phyloP scores from a whole-genome alignment of 2,888 invertebrate species.

The Drymonia ruficornis region DNA sequence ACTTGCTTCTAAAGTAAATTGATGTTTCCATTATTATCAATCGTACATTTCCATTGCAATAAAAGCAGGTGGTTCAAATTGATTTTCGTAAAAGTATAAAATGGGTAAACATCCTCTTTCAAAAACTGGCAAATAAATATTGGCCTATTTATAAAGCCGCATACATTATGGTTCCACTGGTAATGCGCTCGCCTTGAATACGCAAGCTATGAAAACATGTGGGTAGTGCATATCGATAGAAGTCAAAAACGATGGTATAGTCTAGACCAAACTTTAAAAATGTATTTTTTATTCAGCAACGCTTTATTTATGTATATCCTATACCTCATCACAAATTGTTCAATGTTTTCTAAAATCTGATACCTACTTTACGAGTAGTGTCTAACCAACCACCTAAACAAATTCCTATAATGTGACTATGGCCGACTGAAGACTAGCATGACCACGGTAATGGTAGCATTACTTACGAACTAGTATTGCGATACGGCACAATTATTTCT shows the following conservation, averaged over 20 bases:
- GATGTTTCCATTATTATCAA: not conserved
- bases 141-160: slow-evolving; percentile 34
- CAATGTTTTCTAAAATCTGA: no score
- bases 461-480: not conserved
- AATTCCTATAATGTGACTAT: slow-evolving; percentile 1
- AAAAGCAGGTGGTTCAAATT: slow-evolving; percentile 19
- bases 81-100: slow-evolving; percentile 21
- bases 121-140: slow-evolving; percentile 34
- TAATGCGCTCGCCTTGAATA: slow-evolving; percentile 38
- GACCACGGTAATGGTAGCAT: no score
- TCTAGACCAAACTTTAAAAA: not conserved
- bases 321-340: no score
- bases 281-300: no score
- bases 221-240: slow-evolving; percentile 28
- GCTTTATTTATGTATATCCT: no score
- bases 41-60: not conserved
- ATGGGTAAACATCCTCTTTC: slow-evolving; percentile 34
- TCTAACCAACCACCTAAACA: not conserved
- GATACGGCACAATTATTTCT: not conserved
- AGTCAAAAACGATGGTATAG: slow-evolving; percentile 3
- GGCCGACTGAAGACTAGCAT: not conserved
- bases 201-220: slow-evolving; percentile 34
- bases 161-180: slow-evolving; percentile 11
- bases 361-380: no score
- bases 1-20: not conserved